These are phyloP conservation scores for Bothrops jararaca DNA, from an alignment of 2,113 vertebrate genomes.

Conservation along the genomic window DNA sequence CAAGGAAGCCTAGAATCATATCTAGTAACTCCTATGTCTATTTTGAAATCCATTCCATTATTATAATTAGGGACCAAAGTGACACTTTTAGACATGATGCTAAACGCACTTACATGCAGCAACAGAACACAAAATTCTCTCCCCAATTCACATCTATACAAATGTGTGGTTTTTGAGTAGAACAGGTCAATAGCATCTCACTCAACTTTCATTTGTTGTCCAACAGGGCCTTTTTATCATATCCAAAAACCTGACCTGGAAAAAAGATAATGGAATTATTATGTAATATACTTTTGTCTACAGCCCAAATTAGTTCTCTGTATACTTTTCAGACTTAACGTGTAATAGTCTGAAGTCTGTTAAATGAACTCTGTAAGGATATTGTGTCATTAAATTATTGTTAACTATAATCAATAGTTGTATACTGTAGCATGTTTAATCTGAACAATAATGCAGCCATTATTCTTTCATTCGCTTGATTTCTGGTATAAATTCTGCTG, in stretches of 20 bases:
- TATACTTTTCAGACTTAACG: background rate
- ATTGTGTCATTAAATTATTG: background rate
- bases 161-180: background rate
- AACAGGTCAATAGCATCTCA: background rate
- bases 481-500: background rate
- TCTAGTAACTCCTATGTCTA: background rate
- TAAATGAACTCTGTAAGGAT: background rate
- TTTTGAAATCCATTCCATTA: background rate
- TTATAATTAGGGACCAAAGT: background rate
- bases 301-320: background rate
- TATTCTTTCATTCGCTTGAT: background rate
- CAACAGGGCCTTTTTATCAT: background rate
- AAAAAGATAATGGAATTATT: background rate
- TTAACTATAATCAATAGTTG: slow-evolving; percentile 3
- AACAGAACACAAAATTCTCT: background rate
- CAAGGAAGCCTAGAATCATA: background rate
- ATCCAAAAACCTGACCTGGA: background rate
- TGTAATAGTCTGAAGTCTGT: background rate
- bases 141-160: background rate
- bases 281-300: background rate
- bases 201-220: background rate
- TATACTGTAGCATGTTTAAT: background rate
- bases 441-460: background rate
- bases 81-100: background rate
- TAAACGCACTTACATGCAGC: background rate